phyloP scores from a whole-genome alignment of 2,888 invertebrate species.

The Heliconius hortense region DNA sequence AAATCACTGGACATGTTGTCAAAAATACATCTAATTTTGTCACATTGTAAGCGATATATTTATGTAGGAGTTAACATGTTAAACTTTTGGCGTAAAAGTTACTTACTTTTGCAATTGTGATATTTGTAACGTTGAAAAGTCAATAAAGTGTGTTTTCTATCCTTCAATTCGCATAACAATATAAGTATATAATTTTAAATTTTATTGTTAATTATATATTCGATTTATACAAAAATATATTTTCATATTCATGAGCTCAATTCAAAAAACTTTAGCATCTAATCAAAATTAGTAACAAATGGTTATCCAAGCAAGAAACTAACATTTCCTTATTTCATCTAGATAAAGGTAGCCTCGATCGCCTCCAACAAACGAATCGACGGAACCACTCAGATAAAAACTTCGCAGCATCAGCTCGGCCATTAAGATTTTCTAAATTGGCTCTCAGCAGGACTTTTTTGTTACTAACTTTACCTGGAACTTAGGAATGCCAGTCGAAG shows the following conservation, averaged over 20 bases:
- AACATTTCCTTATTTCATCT: conserved; percentile 5
- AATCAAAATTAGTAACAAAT: neutral
- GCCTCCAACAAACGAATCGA: conserved; percentile 27
- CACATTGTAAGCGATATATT: neutral
- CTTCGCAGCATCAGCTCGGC: conserved; percentile 31
- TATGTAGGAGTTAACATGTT: neutral
- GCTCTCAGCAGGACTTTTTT: conserved; percentile 35
- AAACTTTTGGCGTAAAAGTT: neutral
- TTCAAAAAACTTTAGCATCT: neutral
- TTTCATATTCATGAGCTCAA: neutral
- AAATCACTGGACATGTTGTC: conserved; percentile 27
- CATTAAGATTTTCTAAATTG: conserved; percentile 39
- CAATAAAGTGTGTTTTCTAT: too few relatives aligned
- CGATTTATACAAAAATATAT: neutral
- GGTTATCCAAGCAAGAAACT: neutral
- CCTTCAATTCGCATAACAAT: too few relatives aligned
- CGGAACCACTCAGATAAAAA: conserved; percentile 32
- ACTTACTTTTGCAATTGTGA: neutral
- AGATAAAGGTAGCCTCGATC: conserved; percentile 14
- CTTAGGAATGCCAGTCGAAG: conserved; percentile 36
- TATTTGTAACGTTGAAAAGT: neutral
- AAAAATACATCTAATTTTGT: conserved; percentile 16
- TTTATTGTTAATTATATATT: neutral
- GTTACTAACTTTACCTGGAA: conserved; percentile 33
- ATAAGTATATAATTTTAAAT: too few relatives aligned